A percentile compares a stretch with the other conserved stretches of the same genome.
Evolutionary conservation across 2,113 vertebrate genomes (phyloP).

Genomic region (Felis catus): DNA sequence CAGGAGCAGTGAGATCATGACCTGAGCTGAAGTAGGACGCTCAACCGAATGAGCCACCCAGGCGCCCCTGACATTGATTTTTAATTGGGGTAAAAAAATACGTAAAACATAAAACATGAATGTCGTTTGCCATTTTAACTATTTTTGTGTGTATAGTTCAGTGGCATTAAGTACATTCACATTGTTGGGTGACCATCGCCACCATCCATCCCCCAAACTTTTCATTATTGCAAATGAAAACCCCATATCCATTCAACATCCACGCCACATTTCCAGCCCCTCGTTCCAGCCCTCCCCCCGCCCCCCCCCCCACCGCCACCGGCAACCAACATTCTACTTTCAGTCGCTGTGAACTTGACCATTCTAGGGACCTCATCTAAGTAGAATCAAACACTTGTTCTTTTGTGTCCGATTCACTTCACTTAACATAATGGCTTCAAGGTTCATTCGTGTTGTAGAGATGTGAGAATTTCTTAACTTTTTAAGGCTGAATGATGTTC

Average conservation of each 20-base stretch:
- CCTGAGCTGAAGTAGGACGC: too few species aligned
- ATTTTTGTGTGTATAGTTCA: background rate
- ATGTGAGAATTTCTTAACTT: background rate
- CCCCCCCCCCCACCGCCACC: too few species aligned
- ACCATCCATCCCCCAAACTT: background rate
- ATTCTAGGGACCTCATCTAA: rapidly evolving
- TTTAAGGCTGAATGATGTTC: background rate
- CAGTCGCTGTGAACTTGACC: background rate
- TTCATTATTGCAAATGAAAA: background rate
- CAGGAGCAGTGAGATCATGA: too few species aligned
- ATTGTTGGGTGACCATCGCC: too few species aligned
- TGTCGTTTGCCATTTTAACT: background rate
- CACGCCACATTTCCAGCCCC: background rate
- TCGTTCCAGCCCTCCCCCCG: rapidly evolving
- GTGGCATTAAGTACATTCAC: background rate
- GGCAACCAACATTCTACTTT: background rate
- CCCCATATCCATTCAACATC: too few species aligned
- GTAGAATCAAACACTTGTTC: background rate
- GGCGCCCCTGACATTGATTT: background rate
- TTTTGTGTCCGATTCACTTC: background rate
- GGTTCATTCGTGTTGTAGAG: background rate
- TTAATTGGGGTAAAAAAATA: background rate
- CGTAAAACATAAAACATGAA: background rate
- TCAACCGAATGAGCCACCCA: too few species aligned
- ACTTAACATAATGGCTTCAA: background rate